A percentile compares a stretch with the other conserved stretches of the same genome.
Evolutionary conservation across 2,888 invertebrate species (phyloP).

Genomic region (Busseola fusca): DNA sequence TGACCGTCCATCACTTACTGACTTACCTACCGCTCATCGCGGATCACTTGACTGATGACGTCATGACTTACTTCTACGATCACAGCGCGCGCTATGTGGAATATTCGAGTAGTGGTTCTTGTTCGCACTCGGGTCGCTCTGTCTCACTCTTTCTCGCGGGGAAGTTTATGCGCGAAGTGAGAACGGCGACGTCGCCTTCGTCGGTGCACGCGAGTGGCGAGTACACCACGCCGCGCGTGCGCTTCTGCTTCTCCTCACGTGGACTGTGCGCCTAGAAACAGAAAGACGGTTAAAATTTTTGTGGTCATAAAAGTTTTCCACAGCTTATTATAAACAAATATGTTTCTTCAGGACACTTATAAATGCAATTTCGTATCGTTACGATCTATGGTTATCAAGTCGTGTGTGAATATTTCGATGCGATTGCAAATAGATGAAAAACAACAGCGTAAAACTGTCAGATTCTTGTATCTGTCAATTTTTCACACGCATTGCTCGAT

Average conservation of each 20-base stretch:
- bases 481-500: not conserved
- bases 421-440: not conserved
- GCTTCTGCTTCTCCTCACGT: conserved; percentile 60
- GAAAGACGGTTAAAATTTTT: conserved; percentile 7
- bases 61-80: conserved; percentile 74
- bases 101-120: conserved; percentile 81
- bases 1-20: conserved; percentile 63
- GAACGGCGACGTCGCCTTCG: conserved; percentile 78
- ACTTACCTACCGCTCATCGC: conserved; percentile 57
- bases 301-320: not conserved
- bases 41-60: conserved; percentile 54
- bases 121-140: conserved; percentile 67
- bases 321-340: not conserved
- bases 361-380: not conserved
- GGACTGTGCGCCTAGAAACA: conserved; percentile 64
- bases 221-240: conserved; percentile 74
- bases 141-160: conserved; percentile 63
- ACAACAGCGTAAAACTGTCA: not conserved
- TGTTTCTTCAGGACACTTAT: not conserved
- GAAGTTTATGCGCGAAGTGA: conserved; percentile 69
- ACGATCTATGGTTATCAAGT: not conserved
- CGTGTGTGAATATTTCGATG: not conserved
- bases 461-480: not conserved
- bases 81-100: conserved; percentile 82
- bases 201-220: conserved; percentile 80